Evolutionary conservation across 2,888 invertebrate species (phyloP).

Genomic region (Platycnemis pennipes): DNA sequence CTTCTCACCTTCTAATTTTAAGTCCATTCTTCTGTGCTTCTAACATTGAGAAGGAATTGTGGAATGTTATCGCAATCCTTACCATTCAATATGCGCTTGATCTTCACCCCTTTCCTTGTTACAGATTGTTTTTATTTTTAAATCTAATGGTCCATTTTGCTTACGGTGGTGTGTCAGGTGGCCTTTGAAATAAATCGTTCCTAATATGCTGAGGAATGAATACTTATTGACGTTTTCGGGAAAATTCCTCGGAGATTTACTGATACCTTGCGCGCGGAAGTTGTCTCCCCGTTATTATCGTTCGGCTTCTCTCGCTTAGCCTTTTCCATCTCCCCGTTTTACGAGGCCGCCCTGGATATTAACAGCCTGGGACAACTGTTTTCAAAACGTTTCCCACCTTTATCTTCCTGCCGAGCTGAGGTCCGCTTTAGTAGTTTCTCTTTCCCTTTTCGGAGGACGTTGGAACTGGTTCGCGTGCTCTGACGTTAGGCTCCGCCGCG

Average conservation of each 20-base stretch:
- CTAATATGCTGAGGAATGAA: neutral
- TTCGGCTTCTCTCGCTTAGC: neutral
- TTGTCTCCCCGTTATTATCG: neutral
- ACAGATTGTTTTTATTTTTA: too few species aligned
- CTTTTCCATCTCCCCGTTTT: neutral
- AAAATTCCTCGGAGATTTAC: neutral
- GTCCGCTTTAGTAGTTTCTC: slow-evolving; percentile 1
- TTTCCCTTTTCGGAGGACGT: neutral
- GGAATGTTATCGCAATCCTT: too few species aligned
- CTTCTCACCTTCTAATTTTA: too few species aligned
- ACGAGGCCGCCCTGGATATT: neutral
- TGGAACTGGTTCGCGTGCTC: neutral
- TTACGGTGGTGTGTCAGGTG: too few species aligned
- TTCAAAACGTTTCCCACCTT: slow-evolving; percentile 28
- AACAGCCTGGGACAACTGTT: neutral
- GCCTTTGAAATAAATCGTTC: neutral
- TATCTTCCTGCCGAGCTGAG: neutral
- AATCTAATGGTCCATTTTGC: too few species aligned
- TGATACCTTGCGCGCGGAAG: neutral
- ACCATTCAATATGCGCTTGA: too few species aligned
- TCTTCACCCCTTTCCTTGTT: too few species aligned
- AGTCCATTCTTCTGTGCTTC: too few species aligned
- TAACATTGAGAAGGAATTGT: too few species aligned
- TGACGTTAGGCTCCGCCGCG: neutral
- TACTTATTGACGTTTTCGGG: neutral